These are phyloP conservation scores for Pogonomyrmex californicus DNA, from an alignment of 1,140 invertebrate genomes.

Conservation along the genomic window DNA sequence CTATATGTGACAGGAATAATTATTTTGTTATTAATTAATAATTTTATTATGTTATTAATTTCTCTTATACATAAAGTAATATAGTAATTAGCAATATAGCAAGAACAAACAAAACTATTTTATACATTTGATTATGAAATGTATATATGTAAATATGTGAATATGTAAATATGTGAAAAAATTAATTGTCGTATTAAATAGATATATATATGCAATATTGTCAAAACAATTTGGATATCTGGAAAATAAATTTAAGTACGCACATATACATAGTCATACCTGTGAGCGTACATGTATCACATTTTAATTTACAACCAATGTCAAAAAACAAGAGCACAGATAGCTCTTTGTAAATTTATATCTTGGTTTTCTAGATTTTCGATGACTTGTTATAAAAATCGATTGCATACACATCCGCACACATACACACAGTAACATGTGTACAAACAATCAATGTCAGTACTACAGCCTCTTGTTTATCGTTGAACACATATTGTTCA, in stretches of 20 bases:
- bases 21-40: neutral
- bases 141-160: too few relatives aligned
- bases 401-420: too few relatives aligned
- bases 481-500: constrained; percentile 44
- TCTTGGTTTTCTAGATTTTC: too few relatives aligned
- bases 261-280: neutral
- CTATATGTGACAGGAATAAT: neutral
- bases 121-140: neutral
- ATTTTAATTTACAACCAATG: too few relatives aligned
- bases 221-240: neutral
- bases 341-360: too few relatives aligned
- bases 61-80: neutral
- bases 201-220: neutral
- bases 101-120: neutral
- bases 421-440: too few relatives aligned
- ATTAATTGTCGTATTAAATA: too few relatives aligned
- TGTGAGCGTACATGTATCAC: too few relatives aligned
- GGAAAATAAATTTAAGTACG: neutral
- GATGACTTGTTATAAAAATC: too few relatives aligned
- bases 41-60: neutral
- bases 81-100: too few relatives aligned
- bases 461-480: constrained; percentile 42
- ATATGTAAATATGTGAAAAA: too few relatives aligned
- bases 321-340: too few relatives aligned
- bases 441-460: constrained; percentile 59